Evolutionary conservation across 2,797 vertebrate species (phyloP).

Genomic region (Clangula hyemalis): DNA sequence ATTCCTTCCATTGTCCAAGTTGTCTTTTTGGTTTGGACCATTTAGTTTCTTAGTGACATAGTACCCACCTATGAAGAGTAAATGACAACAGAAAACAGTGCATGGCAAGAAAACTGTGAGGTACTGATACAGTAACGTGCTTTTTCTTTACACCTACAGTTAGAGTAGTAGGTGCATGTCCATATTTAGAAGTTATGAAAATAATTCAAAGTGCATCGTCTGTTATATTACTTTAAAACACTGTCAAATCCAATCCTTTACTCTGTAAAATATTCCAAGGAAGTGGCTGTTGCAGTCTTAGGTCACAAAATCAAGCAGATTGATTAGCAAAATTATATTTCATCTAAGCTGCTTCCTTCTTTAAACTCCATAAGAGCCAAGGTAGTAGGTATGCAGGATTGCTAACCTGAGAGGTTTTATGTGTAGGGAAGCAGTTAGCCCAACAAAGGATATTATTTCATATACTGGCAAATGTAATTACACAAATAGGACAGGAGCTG

Average conservation of each 20-base stretch:
- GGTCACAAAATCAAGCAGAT: not conserved
- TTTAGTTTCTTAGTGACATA: not conserved
- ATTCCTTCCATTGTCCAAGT: not conserved
- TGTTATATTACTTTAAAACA: not conserved
- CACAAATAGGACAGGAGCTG: no score
- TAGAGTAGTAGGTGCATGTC: not conserved
- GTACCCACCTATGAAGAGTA: rapidly evolving
- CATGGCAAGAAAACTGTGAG: not conserved
- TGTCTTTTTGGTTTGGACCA: not conserved
- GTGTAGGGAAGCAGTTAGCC: not conserved
- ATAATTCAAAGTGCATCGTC: not conserved
- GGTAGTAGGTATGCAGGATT: not conserved
- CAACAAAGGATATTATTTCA: not conserved
- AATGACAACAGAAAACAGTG: not conserved
- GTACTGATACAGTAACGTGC: rapidly evolving
- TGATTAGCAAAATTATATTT: not conserved
- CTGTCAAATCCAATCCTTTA: not conserved
- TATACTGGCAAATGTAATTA: not conserved
- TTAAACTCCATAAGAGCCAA: not conserved
- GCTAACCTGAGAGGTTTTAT: not conserved
- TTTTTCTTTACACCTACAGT: not conserved
- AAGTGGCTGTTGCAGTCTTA: not conserved
- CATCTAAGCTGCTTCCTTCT: not conserved
- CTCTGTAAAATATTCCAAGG: not conserved
- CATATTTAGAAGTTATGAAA: not conserved